Evolutionary conservation across 1,140 invertebrate species (phyloP).

Genomic region (Drosophila eugracilis): DNA sequence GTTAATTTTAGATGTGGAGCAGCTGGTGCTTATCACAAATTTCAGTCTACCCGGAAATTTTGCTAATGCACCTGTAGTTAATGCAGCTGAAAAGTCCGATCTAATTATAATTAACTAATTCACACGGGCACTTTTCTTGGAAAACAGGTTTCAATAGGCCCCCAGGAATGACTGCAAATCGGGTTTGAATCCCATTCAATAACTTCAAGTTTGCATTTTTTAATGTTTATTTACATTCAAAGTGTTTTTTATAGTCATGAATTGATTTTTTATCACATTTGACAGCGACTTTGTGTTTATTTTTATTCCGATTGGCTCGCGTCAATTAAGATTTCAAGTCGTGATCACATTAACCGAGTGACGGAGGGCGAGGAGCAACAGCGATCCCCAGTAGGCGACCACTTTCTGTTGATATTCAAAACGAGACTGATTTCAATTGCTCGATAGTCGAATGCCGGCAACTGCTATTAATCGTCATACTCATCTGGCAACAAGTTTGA

Average conservation of each 20-base stretch:
- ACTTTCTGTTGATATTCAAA: constrained; percentile 39
- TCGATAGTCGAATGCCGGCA: constrained; percentile 38
- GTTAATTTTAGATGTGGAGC: background rate
- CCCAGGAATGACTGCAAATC: background rate
- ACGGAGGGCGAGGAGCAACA: too few species aligned
- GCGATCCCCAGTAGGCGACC: constrained; percentile 11
- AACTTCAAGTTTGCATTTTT: constrained; percentile 3
- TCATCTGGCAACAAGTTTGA: constrained; percentile 52
- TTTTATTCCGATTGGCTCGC: constrained; percentile 12
- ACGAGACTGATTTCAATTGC: constrained; percentile 51
- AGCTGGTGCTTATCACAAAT: constrained; percentile 53
- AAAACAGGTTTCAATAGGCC: constrained; percentile 15
- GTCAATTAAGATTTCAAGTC: constrained; percentile 44
- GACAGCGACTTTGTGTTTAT: constrained; percentile 4
- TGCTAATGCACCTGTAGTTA: constrained; percentile 1
- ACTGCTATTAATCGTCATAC: constrained; percentile 33
- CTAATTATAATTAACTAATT: background rate
- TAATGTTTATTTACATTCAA: constrained; percentile 13
- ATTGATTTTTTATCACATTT: constrained; percentile 38
- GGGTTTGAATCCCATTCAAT: constrained; percentile 6
- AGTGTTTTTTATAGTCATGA: background rate
- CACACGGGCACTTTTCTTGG: background rate
- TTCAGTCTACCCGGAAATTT: background rate
- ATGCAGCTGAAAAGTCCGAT: background rate
- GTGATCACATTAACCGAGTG: constrained; percentile 21